These are phyloP conservation scores for Lasiommata megera DNA, from an alignment of 2,888 invertebrate genomes.

Conservation along the genomic window DNA sequence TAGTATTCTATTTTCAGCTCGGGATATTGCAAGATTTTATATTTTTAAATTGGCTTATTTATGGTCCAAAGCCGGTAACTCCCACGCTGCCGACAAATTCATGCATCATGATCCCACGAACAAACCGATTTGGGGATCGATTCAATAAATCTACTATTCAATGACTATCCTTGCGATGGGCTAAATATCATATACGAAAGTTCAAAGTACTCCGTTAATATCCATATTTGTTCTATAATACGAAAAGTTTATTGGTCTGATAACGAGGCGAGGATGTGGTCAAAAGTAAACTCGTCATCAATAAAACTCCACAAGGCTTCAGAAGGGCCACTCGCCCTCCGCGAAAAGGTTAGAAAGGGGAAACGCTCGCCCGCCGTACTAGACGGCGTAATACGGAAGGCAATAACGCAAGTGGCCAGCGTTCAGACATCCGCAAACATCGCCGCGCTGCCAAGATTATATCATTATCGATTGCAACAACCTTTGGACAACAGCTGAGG, in stretches of 20 bases:
- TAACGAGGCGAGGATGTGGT: background rate
- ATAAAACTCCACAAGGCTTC: background rate
- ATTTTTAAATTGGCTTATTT: too few species aligned
- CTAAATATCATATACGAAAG: too few species aligned
- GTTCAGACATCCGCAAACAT: conserved; percentile 34
- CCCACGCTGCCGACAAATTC: too few species aligned
- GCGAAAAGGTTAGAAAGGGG: background rate
- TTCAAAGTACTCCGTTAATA: too few species aligned
- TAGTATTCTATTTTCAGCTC: too few species aligned
- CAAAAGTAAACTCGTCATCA: background rate
- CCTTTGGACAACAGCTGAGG: conserved; percentile 71
- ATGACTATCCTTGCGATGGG: too few species aligned
- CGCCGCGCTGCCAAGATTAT: conserved; percentile 46
- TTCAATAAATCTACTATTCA: too few species aligned
- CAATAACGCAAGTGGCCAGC: conserved; percentile 18
- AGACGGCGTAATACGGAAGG: background rate
- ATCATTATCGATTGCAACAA: conserved; percentile 66
- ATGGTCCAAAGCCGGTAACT: too few species aligned
- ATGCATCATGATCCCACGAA: too few species aligned
- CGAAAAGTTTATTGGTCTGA: background rate
- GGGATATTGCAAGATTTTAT: too few species aligned
- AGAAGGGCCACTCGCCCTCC: background rate
- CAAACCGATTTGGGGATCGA: too few species aligned
- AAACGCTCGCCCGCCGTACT: background rate
- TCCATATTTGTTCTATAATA: too few species aligned